A percentile compares a stretch with the other conserved stretches of the same genome.
Evolutionary conservation across 2,797 vertebrate species (phyloP).

Genomic region (Carapus acus): DNA sequence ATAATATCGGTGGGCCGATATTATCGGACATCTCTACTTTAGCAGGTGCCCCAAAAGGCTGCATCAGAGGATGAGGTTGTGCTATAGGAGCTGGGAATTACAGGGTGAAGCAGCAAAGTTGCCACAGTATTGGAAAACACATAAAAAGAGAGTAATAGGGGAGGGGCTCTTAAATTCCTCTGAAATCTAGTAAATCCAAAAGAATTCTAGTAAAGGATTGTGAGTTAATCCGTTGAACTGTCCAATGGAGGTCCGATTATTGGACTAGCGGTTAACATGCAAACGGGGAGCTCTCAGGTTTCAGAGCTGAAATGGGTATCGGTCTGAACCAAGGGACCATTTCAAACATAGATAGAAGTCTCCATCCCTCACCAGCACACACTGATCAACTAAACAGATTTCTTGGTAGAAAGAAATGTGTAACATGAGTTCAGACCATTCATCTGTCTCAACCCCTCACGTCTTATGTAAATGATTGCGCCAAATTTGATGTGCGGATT

Average conservation of each 20-base stretch:
- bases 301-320: too few species aligned
- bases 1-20: too few species aligned
- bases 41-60: too few species aligned
- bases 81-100: background rate
- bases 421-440: constrained; percentile 81
- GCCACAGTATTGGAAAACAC: background rate
- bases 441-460: constrained; percentile 80
- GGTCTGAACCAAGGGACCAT: constrained; percentile 24
- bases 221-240: background rate
- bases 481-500: constrained; percentile 80
- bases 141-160: background rate
- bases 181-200: background rate
- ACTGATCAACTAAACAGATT: constrained; percentile 75
- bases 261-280: background rate
- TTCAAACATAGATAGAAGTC: too few species aligned
- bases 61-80: too few species aligned
- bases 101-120: background rate
- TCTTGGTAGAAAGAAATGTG: constrained; percentile 77
- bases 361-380: too few species aligned
- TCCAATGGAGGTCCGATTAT: too few species aligned
- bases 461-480: constrained; percentile 86
- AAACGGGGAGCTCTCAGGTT: background rate
- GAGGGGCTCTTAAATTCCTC: background rate
- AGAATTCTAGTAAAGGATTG: background rate
- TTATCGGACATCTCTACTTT: too few species aligned